Base-by-base conservation (phyloP, 1,140 invertebrate genomes). In the Platorchestia sp. region DNA sequence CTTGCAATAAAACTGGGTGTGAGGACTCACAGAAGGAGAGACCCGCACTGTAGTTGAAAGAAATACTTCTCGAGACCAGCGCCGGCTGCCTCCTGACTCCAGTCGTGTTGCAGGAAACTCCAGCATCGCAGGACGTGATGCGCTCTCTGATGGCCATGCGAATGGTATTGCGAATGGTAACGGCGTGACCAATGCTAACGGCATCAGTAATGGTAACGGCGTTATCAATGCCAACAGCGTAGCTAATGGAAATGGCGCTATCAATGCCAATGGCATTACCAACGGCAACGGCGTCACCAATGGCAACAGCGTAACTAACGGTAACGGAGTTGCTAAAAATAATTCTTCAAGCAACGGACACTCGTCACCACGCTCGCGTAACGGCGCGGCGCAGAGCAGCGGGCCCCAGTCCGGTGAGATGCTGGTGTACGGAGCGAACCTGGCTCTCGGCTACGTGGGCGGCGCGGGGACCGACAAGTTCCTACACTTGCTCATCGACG, bases 371-470 rank as follows among this genome's bases (percentile, higher is more conserved):
- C 59, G n/a, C n/a, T n/a, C n/a, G n/a, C n/a, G n/a, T n/a, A n/a
- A 75, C 14, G 59, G 59, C 14, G 27, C 36, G 59, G 10, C 1
- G 59, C 14, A 36, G 14, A 3, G 59, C 27, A 75, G 10, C 59
- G 27, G 59, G 6, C 47, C 47, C 47, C 47, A 51, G 47, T 43
- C 98, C 14, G 99, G 98, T 0, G 98, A 99, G 97, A 97, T 99
- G 16, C 98, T 98, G 97, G 98, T 98, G 0, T 98, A 98, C 0
- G 98, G 98, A 0, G 97, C 97, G 36, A 99, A 99, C 97, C 97
- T 99, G 36, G 98, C 98, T 0, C 97, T 97, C 0, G 98, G 98
- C 3, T 99, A 99, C 97, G 98, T 99, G 0, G 98, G 98, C 40
- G 98, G 87, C 0, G 95, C 86, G 5, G 90, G 95, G 43, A 51